phyloP scores from a whole-genome alignment of 2,888 invertebrate genomes.

The Hypolimnas misippus region DNA sequence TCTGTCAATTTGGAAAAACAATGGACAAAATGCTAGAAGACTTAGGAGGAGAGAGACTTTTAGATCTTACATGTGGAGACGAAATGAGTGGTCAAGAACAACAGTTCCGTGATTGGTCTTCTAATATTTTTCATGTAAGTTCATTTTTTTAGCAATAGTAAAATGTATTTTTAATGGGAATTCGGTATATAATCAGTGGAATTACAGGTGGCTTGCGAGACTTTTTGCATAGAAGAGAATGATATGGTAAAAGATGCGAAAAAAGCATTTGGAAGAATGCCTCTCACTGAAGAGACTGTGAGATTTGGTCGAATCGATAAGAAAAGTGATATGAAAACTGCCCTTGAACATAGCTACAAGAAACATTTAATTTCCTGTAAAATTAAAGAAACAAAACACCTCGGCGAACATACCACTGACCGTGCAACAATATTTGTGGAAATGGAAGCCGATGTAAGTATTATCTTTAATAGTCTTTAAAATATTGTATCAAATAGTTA shows the following conservation, averaged over 20 bases:
- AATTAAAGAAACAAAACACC: slow-evolving; percentile 81
- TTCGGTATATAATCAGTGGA: neutral
- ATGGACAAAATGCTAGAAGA: slow-evolving; percentile 94
- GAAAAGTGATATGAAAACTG: slow-evolving; percentile 53
- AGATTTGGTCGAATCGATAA: slow-evolving; percentile 84
- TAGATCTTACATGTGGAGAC: slow-evolving; percentile 93
- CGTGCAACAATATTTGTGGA: slow-evolving; percentile 85
- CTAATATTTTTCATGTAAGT: slow-evolving; percentile 91
- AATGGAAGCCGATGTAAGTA: slow-evolving; percentile 75
- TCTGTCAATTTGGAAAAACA: slow-evolving; percentile 96
- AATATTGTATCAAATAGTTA: neutral
- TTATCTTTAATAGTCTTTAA: neutral
- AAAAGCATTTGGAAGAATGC: slow-evolving; percentile 88
- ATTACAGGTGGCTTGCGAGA: slow-evolving; percentile 92
- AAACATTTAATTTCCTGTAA: slow-evolving; percentile 78
- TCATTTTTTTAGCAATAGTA: neutral
- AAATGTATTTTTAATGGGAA: neutral
- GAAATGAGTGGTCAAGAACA: slow-evolving; percentile 98
- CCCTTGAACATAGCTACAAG: slow-evolving; percentile 64
- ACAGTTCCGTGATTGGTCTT: slow-evolving; percentile 95
- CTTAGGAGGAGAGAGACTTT: slow-evolving; percentile 93
- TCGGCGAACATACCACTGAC: slow-evolving; percentile 83
- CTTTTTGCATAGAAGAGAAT: slow-evolving; percentile 95
- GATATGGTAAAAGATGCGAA: slow-evolving; percentile 92
- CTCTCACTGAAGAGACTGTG: slow-evolving; percentile 89